Evolutionary conservation across 2,888 invertebrate species (phyloP).

Genomic region (Sthenelais limicola): DNA sequence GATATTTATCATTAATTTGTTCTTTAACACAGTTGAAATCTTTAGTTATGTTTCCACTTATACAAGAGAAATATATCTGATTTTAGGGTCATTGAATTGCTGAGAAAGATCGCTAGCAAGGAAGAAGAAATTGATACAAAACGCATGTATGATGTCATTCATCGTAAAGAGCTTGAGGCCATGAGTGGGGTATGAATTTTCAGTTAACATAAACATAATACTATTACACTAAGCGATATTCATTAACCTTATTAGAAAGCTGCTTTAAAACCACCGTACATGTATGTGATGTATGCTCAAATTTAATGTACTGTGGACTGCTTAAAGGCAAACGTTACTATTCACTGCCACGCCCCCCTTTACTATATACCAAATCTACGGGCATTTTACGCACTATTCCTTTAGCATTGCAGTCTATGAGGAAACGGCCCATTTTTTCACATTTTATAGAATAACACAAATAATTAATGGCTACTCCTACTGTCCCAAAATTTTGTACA

Average conservation of each 20-base stretch:
- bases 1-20: background rate
- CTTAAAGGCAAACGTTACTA: too few relatives aligned
- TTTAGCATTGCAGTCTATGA: too few relatives aligned
- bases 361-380: too few relatives aligned
- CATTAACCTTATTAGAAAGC: background rate
- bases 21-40: background rate
- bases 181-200: conserved; percentile 59
- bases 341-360: too few relatives aligned
- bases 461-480: too few relatives aligned
- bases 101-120: conserved; percentile 56
- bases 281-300: too few relatives aligned
- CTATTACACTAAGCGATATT: background rate
- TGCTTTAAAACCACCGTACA: background rate
- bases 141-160: conserved; percentile 82
- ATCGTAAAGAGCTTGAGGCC: conserved; percentile 75
- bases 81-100: conserved; percentile 72
- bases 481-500: too few relatives aligned
- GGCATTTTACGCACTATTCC: too few relatives aligned
- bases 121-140: conserved; percentile 79
- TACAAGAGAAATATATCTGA: background rate
- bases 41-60: background rate
- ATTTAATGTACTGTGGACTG: too few relatives aligned
- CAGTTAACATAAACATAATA: background rate
- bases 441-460: too few relatives aligned
- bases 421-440: too few relatives aligned